Conservation (phyloP, 2,113 vertebrate species). For the Hippolais icterina region DNA sequence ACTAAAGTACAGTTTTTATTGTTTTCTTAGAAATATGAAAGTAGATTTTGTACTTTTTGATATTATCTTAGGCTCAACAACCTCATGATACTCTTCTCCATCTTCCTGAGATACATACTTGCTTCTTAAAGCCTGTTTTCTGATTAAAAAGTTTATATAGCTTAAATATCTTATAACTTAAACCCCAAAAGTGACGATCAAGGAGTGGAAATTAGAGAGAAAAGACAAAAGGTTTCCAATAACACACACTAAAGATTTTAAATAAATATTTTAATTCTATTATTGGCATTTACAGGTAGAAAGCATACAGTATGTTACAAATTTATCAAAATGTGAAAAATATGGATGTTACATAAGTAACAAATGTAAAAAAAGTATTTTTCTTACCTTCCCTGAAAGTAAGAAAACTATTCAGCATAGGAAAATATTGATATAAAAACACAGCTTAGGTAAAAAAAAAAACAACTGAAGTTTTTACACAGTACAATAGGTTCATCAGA, state of each 20-base stretch:
- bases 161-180: neutral
- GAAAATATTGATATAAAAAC: conserved; percentile 98
- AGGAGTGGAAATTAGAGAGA: neutral
- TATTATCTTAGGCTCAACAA: neutral
- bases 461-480: conserved; percentile 83
- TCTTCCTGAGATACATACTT: neutral
- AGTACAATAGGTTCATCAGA: conserved; percentile 85
- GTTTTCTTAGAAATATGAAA: neutral
- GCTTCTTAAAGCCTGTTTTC: neutral
- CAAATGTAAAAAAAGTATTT: conserved; percentile 96
- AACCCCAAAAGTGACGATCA: neutral
- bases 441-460: conserved; percentile 82
- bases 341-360: conserved; percentile 99
- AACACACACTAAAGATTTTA: conserved; percentile 76
- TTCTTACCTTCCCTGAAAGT: conserved; percentile 99
- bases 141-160: neutral
- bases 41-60: neutral
- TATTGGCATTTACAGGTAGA: conserved; percentile 99
- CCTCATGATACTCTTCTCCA: neutral
- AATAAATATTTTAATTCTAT: conserved; percentile 99
- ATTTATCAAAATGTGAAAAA: conserved; percentile 99
- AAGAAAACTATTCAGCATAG: conserved; percentile 94
- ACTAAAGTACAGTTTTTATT: neutral
- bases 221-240: neutral
- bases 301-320: conserved; percentile 99